These are phyloP conservation scores for Polia nebulosa DNA, from an alignment of 2,888 invertebrate species.

Conservation along the genomic window DNA sequence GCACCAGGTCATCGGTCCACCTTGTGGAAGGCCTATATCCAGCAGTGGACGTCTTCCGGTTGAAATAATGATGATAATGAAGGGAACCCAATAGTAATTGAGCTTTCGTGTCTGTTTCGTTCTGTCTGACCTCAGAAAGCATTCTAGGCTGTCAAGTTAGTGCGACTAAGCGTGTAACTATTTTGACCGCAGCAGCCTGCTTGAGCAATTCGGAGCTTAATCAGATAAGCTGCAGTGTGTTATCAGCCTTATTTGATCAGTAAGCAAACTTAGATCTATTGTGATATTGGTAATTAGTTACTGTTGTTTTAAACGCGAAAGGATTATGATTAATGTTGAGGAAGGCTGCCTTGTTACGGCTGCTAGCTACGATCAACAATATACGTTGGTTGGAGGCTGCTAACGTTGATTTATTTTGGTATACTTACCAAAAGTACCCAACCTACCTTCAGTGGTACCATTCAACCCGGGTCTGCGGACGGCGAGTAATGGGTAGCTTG, in stretches of 20 bases:
- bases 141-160: neutral
- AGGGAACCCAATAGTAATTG: too few relatives aligned
- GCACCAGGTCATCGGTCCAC: too few relatives aligned
- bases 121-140: neutral
- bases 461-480: too few relatives aligned
- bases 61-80: too few relatives aligned
- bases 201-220: constrained; percentile 1
- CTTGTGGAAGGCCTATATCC: too few relatives aligned
- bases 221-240: constrained; percentile 25
- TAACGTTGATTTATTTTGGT: too few relatives aligned
- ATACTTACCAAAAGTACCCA: too few relatives aligned
- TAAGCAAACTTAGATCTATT: constrained; percentile 34
- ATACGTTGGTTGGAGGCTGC: too few relatives aligned
- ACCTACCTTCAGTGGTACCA: too few relatives aligned
- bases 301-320: neutral
- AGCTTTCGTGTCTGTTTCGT: too few relatives aligned
- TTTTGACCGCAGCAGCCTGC: constrained; percentile 11
- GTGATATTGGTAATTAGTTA: constrained; percentile 22
- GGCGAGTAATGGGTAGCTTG: too few relatives aligned
- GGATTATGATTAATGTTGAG: neutral
- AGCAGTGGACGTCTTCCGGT: too few relatives aligned
- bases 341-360: neutral
- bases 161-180: constrained; percentile 1
- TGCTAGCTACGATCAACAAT: neutral
- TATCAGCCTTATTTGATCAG: constrained; percentile 36